Evolutionary conservation across 2,888 invertebrate genomes (phyloP).

Genomic region (Agrotis ipsilon): DNA sequence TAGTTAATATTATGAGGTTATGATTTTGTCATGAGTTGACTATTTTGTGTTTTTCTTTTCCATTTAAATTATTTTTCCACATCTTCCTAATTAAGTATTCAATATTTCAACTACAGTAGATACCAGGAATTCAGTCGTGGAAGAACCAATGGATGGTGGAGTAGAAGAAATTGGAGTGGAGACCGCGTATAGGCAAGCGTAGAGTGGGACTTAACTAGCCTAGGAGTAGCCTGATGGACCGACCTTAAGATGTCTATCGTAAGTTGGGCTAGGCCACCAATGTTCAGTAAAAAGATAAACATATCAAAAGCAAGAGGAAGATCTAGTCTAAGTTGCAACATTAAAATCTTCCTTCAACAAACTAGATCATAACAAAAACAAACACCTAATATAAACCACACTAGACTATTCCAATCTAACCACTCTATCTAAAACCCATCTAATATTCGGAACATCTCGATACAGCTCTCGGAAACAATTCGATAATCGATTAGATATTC

Average conservation of each 20-base stretch:
- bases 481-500: conserved; percentile 64
- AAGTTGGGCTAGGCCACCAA: too few species aligned
- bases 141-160: too few species aligned
- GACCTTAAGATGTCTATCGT: too few species aligned
- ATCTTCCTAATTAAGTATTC: not conserved
- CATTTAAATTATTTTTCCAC: not conserved
- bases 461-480: conserved; percentile 60
- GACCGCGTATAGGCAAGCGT: too few species aligned
- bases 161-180: too few species aligned
- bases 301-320: not conserved
- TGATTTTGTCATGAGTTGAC: not conserved
- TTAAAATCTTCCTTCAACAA: not conserved
- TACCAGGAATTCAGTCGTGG: too few species aligned
- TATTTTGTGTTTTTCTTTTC: not conserved
- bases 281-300: too few species aligned
- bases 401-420: conserved; percentile 28
- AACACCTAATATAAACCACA: conserved; percentile 23
- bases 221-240: too few species aligned
- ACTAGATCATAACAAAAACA: conserved; percentile 5
- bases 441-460: conserved; percentile 60
- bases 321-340: not conserved
- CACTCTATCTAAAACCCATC: conserved; percentile 45
- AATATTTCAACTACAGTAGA: not conserved
- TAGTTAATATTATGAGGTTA: not conserved
- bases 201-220: too few species aligned